A percentile compares a stretch with the other conserved stretches of the same genome.
These are phyloP conservation scores for Uromys caudimaculatus DNA, from an alignment of 2,797 vertebrate species.

Conservation along the genomic window DNA sequence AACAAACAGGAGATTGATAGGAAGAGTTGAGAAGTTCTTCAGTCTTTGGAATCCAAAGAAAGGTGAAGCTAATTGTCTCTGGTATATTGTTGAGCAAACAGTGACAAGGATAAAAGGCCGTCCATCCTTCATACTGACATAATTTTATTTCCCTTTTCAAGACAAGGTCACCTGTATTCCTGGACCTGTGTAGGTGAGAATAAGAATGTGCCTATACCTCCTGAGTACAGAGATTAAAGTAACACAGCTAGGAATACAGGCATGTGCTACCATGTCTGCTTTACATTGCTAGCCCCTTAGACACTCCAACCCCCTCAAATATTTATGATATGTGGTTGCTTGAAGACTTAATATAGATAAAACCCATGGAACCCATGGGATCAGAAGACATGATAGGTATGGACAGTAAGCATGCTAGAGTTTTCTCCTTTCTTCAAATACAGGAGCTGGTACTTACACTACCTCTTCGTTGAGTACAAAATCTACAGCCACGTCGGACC, in stretches of 20 bases:
- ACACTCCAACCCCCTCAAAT: not conserved
- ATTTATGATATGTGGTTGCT: not conserved
- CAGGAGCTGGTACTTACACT: constrained; percentile 97
- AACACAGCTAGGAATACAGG: not conserved
- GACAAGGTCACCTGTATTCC: not conserved
- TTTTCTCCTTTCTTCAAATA: constrained; percentile 16
- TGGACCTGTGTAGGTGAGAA: not conserved
- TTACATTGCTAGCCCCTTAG: not conserved
- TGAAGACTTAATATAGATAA: not conserved
- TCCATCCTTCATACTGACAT: not conserved
- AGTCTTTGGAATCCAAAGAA: not conserved
- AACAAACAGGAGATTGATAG: not conserved
- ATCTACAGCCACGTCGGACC: constrained; percentile 96
- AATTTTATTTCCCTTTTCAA: not conserved
- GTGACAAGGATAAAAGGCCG: not conserved
- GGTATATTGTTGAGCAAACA: not conserved
- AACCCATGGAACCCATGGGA: no score
- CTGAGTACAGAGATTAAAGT: not conserved
- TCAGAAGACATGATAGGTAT: not conserved
- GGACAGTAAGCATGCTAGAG: not conserved
- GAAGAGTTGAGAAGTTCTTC: not conserved
- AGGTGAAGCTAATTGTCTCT: not conserved
- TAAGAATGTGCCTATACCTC: not conserved
- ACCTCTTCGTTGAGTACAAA: constrained; percentile 98
- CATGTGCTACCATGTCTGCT: not conserved